Evolutionary conservation across 2,797 vertebrate species (phyloP), one percentile per base, ranked within the genome.

Genomic region (Danionella dracula): DNA sequence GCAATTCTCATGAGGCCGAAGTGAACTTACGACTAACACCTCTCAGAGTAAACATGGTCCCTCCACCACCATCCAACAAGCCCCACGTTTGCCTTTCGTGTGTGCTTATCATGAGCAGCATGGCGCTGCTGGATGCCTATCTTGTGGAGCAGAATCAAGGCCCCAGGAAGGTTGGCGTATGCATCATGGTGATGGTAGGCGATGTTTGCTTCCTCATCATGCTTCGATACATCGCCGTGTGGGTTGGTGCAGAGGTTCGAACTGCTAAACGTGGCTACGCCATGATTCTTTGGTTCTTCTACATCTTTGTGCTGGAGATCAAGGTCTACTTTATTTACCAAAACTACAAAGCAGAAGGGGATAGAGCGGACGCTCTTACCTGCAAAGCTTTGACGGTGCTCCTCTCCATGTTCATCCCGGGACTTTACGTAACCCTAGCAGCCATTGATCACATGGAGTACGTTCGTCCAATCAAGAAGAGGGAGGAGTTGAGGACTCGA

Each of bases 171-270:
- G 82, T 91, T 48, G 86, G 88, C 44, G 86, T 90, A 73, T 88
- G 83, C 72, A 84, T 92, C 78, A 90, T 92, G 89, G 90, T 94
- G 69, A 88, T 91, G 64, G 92, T 92, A 76, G 92, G 92, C 4
- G 92, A 93, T 29, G 71, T 92, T 60, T 93, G 92, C 84, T 92
- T 94, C 78, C 80, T 94, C 42, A 88, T 93, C 10, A 85, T 92
- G 41, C 79, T 94, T 40, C 88, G 92, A 9, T 93, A 93, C 0
- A 89, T 93, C 65, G 92, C 91, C 0, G 90, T 92, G 75, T 94
- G 92, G 92, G 92, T 93, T 5, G 92, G 92, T 0, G 91, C 92
- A 0, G 92, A 94, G 76, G 92, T 93, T 7, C 88, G 89, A 68
- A 92, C 92, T 1, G 86, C 92, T 6, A 93, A 93, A 67, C 81